Evolutionary conservation across 2,888 invertebrate species (phyloP).

Genomic region (Tipula unca): DNA sequence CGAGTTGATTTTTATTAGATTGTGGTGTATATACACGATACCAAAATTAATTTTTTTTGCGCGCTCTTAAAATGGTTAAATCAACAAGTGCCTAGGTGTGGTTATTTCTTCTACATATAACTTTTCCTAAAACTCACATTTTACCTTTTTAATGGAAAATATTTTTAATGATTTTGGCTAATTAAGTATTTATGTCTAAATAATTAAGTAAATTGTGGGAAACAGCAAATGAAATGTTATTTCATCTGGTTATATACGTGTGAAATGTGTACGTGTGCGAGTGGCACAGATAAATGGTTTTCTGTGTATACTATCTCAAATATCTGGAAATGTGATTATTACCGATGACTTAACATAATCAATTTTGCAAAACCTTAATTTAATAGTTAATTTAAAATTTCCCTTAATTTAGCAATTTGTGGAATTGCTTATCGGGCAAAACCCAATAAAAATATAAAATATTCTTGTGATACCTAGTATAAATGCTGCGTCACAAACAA

Average conservation of each 20-base stretch:
- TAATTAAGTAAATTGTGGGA: background rate
- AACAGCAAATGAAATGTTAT: background rate
- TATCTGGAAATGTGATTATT: too few species aligned
- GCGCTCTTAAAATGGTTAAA: background rate
- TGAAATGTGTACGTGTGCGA: background rate
- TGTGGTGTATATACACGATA: background rate
- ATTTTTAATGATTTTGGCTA: background rate
- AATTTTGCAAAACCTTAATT: too few species aligned
- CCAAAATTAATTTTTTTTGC: background rate
- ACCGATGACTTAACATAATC: too few species aligned
- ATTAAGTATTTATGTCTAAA: constrained; percentile 1
- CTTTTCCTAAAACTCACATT: background rate
- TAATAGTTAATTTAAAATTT: too few species aligned
- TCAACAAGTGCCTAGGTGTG: background rate
- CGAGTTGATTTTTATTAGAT: background rate
- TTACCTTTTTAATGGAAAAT: background rate
- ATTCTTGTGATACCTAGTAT: too few species aligned
- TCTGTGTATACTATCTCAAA: too few species aligned
- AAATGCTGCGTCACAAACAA: too few species aligned
- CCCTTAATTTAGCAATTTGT: too few species aligned
- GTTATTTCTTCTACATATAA: background rate
- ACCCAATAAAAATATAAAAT: too few species aligned
- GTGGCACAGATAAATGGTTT: too few species aligned
- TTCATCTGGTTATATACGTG: background rate
- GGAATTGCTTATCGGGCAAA: too few species aligned